Percentiles rank a stretch among this genome's conserved stretches.
phyloP scores from a whole-genome alignment of 2,113 vertebrate species.

The Telmatochromis sp. region DNA sequence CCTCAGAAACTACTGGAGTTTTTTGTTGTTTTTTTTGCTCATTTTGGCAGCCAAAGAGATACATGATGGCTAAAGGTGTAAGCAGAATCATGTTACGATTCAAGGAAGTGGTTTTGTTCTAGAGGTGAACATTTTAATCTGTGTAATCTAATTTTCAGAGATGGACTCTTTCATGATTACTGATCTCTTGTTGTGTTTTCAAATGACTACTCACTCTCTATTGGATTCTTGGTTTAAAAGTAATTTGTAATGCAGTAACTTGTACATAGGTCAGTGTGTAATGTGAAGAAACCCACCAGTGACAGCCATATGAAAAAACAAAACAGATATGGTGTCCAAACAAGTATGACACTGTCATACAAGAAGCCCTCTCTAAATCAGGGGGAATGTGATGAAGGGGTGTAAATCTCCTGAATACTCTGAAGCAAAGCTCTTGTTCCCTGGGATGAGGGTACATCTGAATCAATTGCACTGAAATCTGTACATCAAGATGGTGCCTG shows the following conservation, averaged over 20 bases:
- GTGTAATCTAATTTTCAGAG: slow-evolving; percentile 16
- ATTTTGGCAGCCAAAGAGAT: slow-evolving; percentile 49
- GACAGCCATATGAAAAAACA: slow-evolving; percentile 9
- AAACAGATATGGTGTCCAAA: slow-evolving; percentile 10
- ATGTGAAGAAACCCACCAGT: slow-evolving; percentile 51
- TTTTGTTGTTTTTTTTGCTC: background rate
- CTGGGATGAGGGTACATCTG: slow-evolving; percentile 67
- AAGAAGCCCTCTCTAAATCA: background rate
- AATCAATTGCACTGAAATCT: slow-evolving; percentile 97
- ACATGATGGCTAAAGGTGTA: slow-evolving; percentile 16
- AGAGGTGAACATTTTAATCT: background rate
- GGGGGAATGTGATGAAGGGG: background rate
- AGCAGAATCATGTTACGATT: background rate
- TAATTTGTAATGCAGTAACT: slow-evolving; percentile 49
- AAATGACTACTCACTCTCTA: slow-evolving; percentile 42
- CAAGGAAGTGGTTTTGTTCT: background rate
- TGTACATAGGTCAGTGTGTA: slow-evolving; percentile 64
- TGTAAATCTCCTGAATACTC: background rate
- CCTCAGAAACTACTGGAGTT: slow-evolving; percentile 48
- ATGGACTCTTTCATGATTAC: background rate
- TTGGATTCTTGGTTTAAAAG: slow-evolving; percentile 19
- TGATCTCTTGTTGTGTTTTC: slow-evolving; percentile 20
- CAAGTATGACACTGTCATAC: slow-evolving; percentile 5
- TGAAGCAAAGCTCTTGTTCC: slow-evolving; percentile 38
- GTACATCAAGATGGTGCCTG: slow-evolving; percentile 87